Conservation (phyloP, 2,797 vertebrate genomes). For the Hippocampus kuda region DNA sequence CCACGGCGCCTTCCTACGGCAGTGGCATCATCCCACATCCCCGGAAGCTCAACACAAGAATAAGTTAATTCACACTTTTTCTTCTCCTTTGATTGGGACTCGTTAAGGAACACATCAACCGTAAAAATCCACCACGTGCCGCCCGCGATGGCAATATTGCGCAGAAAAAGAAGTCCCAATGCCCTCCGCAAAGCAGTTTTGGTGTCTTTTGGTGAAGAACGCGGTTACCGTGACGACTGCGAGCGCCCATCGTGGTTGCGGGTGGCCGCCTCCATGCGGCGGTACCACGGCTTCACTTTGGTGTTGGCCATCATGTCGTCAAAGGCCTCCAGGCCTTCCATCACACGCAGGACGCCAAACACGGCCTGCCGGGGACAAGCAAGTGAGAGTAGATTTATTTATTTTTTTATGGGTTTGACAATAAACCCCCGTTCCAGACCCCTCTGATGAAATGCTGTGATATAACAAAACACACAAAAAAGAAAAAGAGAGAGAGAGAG, state of each 20-base stretch:
- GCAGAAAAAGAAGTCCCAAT: too few relatives aligned
- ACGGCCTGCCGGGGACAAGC: constrained; percentile 69
- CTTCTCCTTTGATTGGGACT: background rate
- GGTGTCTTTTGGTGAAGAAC: background rate
- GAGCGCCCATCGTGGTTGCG: constrained; percentile 29
- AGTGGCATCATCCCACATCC: background rate
- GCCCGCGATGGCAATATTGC: background rate
- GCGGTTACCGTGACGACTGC: background rate
- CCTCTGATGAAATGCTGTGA: too few relatives aligned
- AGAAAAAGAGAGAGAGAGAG: too few relatives aligned
- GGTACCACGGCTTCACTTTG: constrained; percentile 83
- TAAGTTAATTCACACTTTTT: background rate
- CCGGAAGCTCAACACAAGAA: background rate
- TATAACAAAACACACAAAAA: too few relatives aligned
- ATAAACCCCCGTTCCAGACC: background rate
- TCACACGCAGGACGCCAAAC: constrained; percentile 86
- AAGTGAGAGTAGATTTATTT: background rate
- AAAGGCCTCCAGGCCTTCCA: constrained; percentile 90
- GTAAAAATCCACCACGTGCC: background rate
- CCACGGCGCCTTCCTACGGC: background rate
- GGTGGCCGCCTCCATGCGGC: constrained; percentile 72
- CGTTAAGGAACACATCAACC: background rate
- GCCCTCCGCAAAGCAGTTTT: background rate
- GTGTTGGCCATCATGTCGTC: constrained; percentile 90
- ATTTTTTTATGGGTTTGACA: background rate